Percentiles rank a stretch among this genome's conserved stretches.
Evolutionary conservation across 2,888 invertebrate genomes (phyloP).

Genomic region (Drosophila barbarae): DNA sequence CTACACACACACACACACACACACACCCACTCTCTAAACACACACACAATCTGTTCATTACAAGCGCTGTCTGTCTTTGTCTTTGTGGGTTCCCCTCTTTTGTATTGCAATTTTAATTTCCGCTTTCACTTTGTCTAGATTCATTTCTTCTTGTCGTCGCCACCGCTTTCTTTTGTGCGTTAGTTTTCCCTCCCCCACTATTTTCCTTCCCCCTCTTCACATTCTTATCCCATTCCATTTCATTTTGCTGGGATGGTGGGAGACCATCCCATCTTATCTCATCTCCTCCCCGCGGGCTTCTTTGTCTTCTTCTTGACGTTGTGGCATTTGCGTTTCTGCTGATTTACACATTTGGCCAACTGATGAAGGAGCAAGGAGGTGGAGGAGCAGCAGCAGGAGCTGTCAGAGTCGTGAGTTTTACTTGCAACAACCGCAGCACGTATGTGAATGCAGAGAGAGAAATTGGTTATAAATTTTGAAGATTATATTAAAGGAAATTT

Average conservation of each 20-base stretch:
- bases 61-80: constrained; percentile 51
- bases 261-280: constrained; percentile 9
- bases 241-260: not conserved
- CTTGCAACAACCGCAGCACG: constrained; percentile 32
- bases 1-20: constrained; percentile 9
- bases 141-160: constrained; percentile 50
- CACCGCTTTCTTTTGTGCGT: constrained; percentile 31
- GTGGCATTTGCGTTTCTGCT: constrained; percentile 56
- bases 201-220: not conserved
- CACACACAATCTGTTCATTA: constrained; percentile 59
- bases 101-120: constrained; percentile 74
- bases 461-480: not conserved
- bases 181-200: constrained; percentile 4
- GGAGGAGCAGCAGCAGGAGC: not conserved
- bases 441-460: constrained; percentile 28
- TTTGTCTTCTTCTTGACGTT: constrained; percentile 39
- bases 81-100: constrained; percentile 44
- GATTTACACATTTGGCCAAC: constrained; percentile 59
- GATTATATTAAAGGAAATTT: not conserved
- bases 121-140: constrained; percentile 74
- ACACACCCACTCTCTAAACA: constrained; percentile 1
- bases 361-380: not conserved
- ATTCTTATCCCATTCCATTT: constrained; percentile 13
- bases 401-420: constrained; percentile 28
- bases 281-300: constrained; percentile 22